Evolutionary conservation across 2,797 vertebrate genomes (phyloP).

Genomic region (Tangara arthus): DNA sequence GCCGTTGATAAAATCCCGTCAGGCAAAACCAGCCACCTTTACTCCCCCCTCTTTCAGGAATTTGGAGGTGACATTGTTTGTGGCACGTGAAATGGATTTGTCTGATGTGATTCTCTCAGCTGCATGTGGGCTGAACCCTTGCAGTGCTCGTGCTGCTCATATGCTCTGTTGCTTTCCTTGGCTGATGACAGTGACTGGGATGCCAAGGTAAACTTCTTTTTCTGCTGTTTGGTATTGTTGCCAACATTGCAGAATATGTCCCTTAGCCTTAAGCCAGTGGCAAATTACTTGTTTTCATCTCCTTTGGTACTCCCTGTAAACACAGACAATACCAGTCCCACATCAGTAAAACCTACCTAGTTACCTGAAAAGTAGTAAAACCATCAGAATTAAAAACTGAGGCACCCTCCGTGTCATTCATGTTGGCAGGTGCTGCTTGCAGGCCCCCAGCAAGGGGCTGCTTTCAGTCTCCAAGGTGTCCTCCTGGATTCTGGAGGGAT

Average conservation of each 20-base stretch:
- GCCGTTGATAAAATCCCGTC: neutral
- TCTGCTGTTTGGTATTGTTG: neutral
- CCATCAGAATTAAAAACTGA: neutral
- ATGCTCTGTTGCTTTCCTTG: neutral
- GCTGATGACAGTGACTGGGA: neutral
- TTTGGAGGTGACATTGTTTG: neutral
- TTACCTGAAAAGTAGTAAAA: neutral
- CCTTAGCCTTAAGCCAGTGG: neutral
- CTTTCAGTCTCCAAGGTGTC: neutral
- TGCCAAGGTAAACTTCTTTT: neutral
- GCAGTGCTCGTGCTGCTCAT: neutral
- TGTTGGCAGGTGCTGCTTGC: neutral
- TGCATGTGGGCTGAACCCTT: neutral
- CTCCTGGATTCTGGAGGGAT: neutral
- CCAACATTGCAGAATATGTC: neutral
- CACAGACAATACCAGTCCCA: neutral
- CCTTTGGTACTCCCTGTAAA: neutral
- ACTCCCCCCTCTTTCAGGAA: neutral
- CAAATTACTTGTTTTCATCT: neutral
- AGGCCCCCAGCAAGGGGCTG: neutral
- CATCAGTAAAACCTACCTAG: neutral
- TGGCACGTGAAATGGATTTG: neutral
- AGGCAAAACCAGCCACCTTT: neutral
- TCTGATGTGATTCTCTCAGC: neutral
- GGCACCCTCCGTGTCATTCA: rapidly evolving